Conservation (phyloP, 2,797 vertebrate species). For the Scarus forsteni region DNA sequence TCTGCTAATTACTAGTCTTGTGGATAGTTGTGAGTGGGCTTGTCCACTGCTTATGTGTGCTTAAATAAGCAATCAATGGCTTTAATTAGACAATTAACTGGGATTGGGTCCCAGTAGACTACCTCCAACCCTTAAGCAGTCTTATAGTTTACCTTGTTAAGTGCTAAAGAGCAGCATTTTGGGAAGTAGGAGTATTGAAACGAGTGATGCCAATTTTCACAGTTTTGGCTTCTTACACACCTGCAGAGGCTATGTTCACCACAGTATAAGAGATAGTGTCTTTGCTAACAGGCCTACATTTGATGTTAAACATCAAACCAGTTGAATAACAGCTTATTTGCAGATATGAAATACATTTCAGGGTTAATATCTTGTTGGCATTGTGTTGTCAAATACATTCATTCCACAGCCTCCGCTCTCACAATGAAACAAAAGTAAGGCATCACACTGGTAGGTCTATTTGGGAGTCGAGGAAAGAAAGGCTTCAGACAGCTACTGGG, state of each 20-base stretch:
- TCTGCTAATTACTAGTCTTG: slow-evolving; percentile 68
- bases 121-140: slow-evolving; percentile 42
- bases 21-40: slow-evolving; percentile 64
- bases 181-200: slow-evolving; percentile 37
- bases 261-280: not conserved
- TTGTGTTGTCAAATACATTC: too few species aligned
- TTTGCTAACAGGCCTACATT: not conserved
- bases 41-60: slow-evolving; percentile 70
- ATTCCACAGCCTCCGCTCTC: too few species aligned
- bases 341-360: not conserved
- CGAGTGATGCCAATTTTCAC: slow-evolving; percentile 11
- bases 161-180: slow-evolving; percentile 46
- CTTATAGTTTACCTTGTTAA: slow-evolving; percentile 64
- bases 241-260: not conserved
- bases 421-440: too few species aligned
- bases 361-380: too few species aligned
- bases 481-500: too few species aligned
- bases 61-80: slow-evolving; percentile 77
- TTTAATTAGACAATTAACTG: slow-evolving; percentile 79
- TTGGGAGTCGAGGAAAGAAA: too few species aligned
- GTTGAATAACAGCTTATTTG: not conserved
- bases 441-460: too few species aligned
- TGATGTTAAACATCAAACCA: not conserved
- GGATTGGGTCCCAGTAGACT: slow-evolving; percentile 63
- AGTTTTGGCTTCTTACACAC: slow-evolving; percentile 11